Percentiles rank a stretch among this genome's conserved stretches.
phyloP scores from a whole-genome alignment of 2,797 vertebrate genomes.

The Nothura maculosa region DNA sequence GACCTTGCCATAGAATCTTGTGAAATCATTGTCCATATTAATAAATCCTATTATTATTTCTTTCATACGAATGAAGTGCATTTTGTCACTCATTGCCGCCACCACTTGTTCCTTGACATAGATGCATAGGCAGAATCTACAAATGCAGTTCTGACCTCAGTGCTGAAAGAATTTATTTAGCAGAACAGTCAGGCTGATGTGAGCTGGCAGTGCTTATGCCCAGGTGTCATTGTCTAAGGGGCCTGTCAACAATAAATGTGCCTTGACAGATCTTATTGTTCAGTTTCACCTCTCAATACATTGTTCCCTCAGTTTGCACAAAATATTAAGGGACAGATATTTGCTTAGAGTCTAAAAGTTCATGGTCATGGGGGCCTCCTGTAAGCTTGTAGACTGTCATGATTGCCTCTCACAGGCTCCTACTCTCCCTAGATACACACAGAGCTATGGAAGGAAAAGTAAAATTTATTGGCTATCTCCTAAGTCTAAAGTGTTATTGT shows the following conservation, averaged over 20 bases:
- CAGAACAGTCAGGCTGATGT: constrained; percentile 16
- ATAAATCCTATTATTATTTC: no score
- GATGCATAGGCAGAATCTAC: not conserved
- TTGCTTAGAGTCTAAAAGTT: not conserved
- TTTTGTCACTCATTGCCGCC: no score
- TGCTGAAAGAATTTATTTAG: constrained; percentile 6
- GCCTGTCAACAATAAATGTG: not conserved
- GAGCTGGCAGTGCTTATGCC: constrained; percentile 28
- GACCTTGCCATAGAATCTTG: no score
- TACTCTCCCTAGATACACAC: not conserved
- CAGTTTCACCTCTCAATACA: constrained; percentile 1
- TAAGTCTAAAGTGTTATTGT: not conserved
- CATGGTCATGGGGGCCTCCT: not conserved
- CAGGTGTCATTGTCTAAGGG: not conserved
- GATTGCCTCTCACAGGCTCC: not conserved
- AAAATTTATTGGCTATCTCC: not conserved
- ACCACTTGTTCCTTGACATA: no score
- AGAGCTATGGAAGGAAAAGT: no score
- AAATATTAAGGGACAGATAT: not conserved
- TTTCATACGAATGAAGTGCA: no score
- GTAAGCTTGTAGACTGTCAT: not conserved
- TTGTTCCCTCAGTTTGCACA: not conserved
- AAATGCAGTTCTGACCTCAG: constrained; percentile 12
- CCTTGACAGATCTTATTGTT: constrained; percentile 38
- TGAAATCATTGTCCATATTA: no score